phyloP scores from a whole-genome alignment of 2,113 vertebrate genomes.

The Chlorocebus sabaeus region DNA sequence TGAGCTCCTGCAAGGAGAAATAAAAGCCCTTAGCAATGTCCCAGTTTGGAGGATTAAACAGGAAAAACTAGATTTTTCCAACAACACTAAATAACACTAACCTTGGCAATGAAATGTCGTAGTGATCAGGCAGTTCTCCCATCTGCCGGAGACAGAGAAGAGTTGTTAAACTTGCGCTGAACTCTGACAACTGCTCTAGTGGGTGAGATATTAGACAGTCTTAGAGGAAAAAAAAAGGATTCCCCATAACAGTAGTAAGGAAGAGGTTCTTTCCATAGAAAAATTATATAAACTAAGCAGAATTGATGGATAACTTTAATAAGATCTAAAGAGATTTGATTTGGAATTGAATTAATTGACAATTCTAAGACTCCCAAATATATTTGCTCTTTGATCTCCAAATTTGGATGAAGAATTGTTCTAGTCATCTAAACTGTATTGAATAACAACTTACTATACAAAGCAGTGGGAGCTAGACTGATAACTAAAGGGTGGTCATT shows the following conservation, averaged over 20 bases:
- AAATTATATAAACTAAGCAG: not conserved
- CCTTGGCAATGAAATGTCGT: not conserved
- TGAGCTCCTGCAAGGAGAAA: not conserved
- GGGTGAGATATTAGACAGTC: not conserved
- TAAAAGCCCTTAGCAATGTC: not conserved
- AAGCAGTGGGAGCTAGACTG: not conserved
- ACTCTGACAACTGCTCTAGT: not conserved
- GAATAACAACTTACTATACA: not conserved
- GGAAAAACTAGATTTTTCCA: constrained; percentile 1
- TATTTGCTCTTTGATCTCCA: not conserved
- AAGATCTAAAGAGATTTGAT: not conserved
- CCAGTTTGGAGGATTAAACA: not conserved
- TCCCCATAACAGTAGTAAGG: not conserved
- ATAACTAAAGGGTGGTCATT: not conserved
- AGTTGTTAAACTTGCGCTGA: not conserved
- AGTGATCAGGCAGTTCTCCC: not conserved
- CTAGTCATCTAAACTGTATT: not conserved
- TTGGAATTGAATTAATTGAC: constrained; percentile 17
- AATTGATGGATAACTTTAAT: not conserved
- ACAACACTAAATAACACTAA: not conserved
- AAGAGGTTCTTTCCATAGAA: not conserved
- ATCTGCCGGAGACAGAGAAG: not conserved
- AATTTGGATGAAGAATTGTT: not conserved
- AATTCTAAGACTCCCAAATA: not conserved
- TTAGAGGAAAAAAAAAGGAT: not conserved